Base-by-base conservation (phyloP, 2,797 vertebrate species). In the Phyllotis vaccarum region DNA sequence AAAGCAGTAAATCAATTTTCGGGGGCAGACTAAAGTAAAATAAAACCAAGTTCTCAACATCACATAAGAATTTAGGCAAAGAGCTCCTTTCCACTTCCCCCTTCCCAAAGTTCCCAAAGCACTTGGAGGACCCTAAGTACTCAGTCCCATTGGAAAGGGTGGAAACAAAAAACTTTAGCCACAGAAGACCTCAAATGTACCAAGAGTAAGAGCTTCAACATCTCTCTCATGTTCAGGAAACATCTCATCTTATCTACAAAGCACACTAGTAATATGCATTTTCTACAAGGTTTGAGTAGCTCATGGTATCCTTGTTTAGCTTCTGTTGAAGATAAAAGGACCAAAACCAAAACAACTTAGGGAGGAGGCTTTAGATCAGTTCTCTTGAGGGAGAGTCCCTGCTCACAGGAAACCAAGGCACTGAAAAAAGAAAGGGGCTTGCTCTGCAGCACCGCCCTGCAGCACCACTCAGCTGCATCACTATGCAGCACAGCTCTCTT, bases 21-120 rank as follows among this genome's bases (percentile, higher is more conserved):
- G 16, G 60, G 85, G 19, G 58, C 27, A 88, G 90, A 52, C 3
- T 49, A 29, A 92, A 56, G 91, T 17, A 92, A 17, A 96, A 95
- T 76, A 79, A 89, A 93, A 56, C 9, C 58, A 64, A 24, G 93
- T 86, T 29, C 24, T 95, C 21, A 31, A 75, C 24, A 13, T 37
- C 19, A 52, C 21, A 31, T 29, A 86, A 62, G 34, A 66, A 92
- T 80, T 88, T 79, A 83, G 14, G 27, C 64, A 90, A 64, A 93
- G 82, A 5, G 60, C 9, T 37, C 31, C 8, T 52, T 52, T 31
- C 11, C 52, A 75, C 19, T 85, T 62, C 46, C 27, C 17, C 12
- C 49, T 0, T 52, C 19, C 46, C 46, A n/a, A n/a, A n/a, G n/a
- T n/a, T 49, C 46, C 6, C 62, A 76, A 66, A 60, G 62, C 31